Percentiles rank a stretch among this genome's conserved stretches.
These are phyloP conservation scores for Eudemis profundana DNA, from an alignment of 2,888 invertebrate genomes.

Conservation along the genomic window DNA sequence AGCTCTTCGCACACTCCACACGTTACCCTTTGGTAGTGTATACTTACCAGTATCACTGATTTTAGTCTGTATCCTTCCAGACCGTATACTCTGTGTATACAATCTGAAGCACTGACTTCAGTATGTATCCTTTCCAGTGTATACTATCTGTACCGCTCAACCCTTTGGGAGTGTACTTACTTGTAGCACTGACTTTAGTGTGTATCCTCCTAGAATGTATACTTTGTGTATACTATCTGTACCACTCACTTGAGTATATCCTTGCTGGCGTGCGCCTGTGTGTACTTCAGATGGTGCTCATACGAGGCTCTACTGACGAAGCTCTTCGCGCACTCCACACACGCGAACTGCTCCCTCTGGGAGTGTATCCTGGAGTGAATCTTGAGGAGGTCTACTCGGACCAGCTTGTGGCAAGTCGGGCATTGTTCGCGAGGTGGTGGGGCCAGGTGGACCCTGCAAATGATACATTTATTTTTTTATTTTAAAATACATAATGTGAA, in stretches of 20 bases:
- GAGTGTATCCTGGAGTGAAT: conserved; percentile 62
- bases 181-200: too few species aligned
- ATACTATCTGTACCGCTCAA: too few species aligned
- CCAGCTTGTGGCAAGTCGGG: conserved; percentile 59
- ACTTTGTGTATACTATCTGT: not conserved
- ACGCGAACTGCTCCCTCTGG: conserved; percentile 51
- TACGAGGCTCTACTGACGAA: conserved; percentile 69
- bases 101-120: too few species aligned
- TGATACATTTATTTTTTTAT: not conserved
- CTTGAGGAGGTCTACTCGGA: conserved; percentile 58
- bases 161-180: conserved; percentile 56
- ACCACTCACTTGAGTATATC: conserved; percentile 63
- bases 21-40: conserved; percentile 55
- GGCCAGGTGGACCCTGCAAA: conserved; percentile 58
- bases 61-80: too few species aligned
- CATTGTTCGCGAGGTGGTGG: conserved; percentile 62
- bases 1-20: conserved; percentile 61
- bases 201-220: too few species aligned
- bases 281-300: conserved; percentile 68
- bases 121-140: too few species aligned
- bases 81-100: too few species aligned
- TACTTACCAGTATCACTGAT: conserved; percentile 43
- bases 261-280: conserved; percentile 59
- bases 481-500: not conserved
- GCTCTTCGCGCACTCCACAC: conserved; percentile 61